Evolutionary conservation across 2,888 invertebrate genomes (phyloP).

Genomic region (Drosophila aldrichi): DNA sequence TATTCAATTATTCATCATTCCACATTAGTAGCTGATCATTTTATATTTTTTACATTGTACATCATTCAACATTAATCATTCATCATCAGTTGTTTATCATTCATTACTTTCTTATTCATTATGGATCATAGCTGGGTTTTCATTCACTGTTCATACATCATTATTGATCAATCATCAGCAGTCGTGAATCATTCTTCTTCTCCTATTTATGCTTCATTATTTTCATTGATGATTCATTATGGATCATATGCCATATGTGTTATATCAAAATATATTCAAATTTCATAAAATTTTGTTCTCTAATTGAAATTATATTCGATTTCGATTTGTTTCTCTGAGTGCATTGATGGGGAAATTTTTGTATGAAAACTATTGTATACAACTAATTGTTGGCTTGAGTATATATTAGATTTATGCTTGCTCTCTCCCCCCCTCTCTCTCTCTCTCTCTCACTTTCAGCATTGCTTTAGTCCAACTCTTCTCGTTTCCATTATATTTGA

Average conservation of each 20-base stretch:
- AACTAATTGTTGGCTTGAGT: conserved; percentile 2
- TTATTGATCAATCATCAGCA: background rate
- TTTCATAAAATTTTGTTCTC: too few species aligned
- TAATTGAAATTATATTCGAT: background rate
- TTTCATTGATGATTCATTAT: too few species aligned
- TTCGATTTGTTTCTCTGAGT: background rate
- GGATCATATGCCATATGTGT: too few species aligned
- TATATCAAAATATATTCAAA: too few species aligned
- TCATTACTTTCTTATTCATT: too few species aligned
- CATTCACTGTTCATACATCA: background rate
- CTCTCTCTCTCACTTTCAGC: background rate
- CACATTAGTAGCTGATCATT: background rate
- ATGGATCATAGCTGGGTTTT: too few species aligned
- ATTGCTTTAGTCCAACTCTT: background rate
- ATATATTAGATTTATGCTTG: background rate
- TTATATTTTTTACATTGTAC: too few species aligned
- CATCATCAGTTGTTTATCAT: too few species aligned
- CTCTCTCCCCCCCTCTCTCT: background rate
- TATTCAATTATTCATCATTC: background rate
- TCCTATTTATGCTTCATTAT: too few species aligned
- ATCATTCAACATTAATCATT: too few species aligned
- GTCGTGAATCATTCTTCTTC: too few species aligned
- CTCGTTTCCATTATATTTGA: background rate
- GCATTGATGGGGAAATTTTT: background rate
- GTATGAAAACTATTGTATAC: background rate